A percentile compares a stretch with the other conserved stretches of the same genome.
Conservation (phyloP, 2,113 vertebrate genomes). For the Conger conger region DNA sequence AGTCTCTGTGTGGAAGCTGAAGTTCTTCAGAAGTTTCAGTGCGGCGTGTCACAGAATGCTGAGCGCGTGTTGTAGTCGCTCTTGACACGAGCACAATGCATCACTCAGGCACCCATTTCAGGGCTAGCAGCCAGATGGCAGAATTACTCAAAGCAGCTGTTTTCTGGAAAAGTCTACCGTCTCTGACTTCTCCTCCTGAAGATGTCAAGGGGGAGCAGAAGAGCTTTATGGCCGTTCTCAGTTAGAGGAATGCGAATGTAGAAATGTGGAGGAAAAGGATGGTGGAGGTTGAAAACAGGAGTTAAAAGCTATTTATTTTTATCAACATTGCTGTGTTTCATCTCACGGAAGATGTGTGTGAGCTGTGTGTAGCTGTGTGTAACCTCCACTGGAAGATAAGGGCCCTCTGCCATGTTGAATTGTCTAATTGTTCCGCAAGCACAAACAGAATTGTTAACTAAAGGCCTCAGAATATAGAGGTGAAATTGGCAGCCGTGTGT, state of each 20-base stretch:
- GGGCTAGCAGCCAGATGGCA: conserved; percentile 33
- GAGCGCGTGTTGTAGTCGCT: neutral
- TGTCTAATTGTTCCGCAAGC: conserved; percentile 14
- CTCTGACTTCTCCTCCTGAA: neutral
- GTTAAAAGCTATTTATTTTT: neutral
- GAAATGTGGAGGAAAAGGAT: neutral
- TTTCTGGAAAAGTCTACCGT: conserved; percentile 25
- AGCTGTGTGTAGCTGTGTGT: neutral
- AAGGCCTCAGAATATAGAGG: neutral
- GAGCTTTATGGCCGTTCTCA: neutral
- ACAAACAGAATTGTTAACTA: conserved; percentile 16
- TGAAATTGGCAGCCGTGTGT: neutral
- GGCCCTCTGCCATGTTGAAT: neutral
- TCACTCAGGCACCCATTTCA: conserved; percentile 2
- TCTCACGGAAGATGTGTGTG: neutral
- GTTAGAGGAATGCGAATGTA: neutral
- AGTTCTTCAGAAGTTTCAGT: conserved; percentile 28
- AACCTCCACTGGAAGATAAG: neutral
- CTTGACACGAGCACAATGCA: neutral
- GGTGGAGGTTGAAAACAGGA: neutral
- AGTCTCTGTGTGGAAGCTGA: conserved; percentile 14
- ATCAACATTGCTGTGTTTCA: neutral
- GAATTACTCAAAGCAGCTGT: conserved; percentile 18
- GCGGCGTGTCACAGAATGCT: conserved; percentile 16
- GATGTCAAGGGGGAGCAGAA: neutral